Conservation (phyloP, 1,140 invertebrate genomes). For the Drosophila quadrilineata region DNA sequence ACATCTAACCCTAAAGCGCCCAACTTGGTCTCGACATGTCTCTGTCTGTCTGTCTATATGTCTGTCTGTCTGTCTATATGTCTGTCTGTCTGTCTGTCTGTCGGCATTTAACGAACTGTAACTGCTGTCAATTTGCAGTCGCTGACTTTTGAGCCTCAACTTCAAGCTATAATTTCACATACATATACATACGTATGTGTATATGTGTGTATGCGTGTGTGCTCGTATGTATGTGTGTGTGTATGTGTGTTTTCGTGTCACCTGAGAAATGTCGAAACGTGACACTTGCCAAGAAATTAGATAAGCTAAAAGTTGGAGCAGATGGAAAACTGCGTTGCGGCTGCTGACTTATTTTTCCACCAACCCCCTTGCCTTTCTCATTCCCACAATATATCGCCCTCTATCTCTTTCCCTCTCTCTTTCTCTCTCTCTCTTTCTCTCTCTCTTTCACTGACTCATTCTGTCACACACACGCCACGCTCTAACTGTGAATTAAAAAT, state of each 20-base stretch:
- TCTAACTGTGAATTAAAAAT: not conserved
- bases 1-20: not conserved
- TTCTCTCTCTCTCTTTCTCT: not conserved
- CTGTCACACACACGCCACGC: not conserved
- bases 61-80: conserved; percentile 19
- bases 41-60: conserved; percentile 2
- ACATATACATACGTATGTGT: conserved; percentile 23
- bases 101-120: conserved; percentile 77
- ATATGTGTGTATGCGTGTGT: not conserved
- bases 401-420: not conserved
- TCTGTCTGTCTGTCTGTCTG: conserved; percentile 26
- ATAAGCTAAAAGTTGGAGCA: conserved; percentile 67
- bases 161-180: conserved; percentile 63
- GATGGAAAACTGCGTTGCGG: conserved; percentile 11
- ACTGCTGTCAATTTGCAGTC: conserved; percentile 79
- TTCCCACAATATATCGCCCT: not conserved
- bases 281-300: conserved; percentile 79
- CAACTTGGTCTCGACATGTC: no score
- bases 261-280: conserved; percentile 78
- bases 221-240: conserved; percentile 1
- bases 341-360: not conserved
- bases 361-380: not conserved
- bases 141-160: conserved; percentile 72
- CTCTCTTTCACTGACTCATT: not conserved
- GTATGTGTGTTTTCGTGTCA: conserved; percentile 45